Conservation (phyloP, 2,113 vertebrate species). For the Sinosuthora webbiana region DNA sequence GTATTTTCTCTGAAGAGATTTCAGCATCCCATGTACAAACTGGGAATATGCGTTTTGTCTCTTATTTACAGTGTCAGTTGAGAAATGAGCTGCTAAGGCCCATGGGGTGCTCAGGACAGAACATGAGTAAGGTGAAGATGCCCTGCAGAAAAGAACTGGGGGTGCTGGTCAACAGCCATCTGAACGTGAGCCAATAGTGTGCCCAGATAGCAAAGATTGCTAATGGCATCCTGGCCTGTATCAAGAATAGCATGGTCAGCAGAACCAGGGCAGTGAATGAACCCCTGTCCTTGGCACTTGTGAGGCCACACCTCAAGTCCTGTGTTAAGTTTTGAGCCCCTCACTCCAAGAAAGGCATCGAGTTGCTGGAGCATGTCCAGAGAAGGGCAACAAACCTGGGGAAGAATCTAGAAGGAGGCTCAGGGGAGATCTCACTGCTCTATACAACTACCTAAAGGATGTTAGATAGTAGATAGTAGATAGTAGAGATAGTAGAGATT, state of each 20-base stretch:
- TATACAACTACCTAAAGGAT: neutral
- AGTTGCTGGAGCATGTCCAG: neutral
- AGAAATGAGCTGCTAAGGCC: neutral
- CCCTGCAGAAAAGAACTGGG: neutral
- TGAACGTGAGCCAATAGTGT: neutral
- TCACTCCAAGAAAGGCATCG: neutral
- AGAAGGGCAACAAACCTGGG: neutral
- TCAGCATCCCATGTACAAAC: neutral
- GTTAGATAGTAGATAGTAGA: too few species aligned
- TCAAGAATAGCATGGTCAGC: neutral
- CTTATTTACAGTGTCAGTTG: neutral
- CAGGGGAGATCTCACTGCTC: neutral
- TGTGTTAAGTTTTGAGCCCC: neutral
- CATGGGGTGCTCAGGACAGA: neutral
- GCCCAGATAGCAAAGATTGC: neutral
- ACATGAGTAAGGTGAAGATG: neutral
- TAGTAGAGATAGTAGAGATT: neutral
- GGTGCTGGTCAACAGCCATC: rapidly evolving
- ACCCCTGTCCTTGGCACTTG: too few species aligned
- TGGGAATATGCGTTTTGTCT: neutral
- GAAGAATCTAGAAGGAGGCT: neutral
- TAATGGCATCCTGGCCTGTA: neutral
- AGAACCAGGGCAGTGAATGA: neutral
- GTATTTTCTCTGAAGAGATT: neutral
- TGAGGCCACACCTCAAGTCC: rapidly evolving